Conservation (phyloP, 1,140 invertebrate genomes). For the Psilanteris sp. region DNA sequence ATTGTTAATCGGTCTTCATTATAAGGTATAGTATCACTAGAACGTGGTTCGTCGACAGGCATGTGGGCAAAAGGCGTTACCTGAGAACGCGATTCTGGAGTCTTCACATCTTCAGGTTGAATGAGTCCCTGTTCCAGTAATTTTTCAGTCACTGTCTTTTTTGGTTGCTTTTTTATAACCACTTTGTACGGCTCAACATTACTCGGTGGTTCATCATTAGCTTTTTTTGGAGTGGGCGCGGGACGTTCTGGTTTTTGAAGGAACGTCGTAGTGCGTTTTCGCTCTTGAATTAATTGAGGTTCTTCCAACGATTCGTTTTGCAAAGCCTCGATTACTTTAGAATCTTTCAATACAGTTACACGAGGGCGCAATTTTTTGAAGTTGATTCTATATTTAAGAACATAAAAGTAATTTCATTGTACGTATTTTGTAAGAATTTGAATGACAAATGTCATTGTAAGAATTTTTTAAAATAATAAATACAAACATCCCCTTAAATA, state of each 20-base stretch:
- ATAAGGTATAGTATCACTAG: neutral
- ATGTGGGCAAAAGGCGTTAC: conserved; percentile 64
- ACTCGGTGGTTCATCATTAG: conserved; percentile 60
- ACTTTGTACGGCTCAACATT: conserved; percentile 76
- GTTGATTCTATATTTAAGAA: conserved; percentile 80
- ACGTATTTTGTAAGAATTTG: too few relatives aligned
- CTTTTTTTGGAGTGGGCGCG: conserved; percentile 79
- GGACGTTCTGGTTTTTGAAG: conserved; percentile 85
- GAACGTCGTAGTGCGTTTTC: conserved; percentile 85
- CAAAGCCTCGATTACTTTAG: conserved; percentile 85
- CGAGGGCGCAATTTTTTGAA: conserved; percentile 85
- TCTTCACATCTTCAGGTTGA: conserved; percentile 64
- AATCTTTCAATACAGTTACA: conserved; percentile 83
- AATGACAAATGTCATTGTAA: too few relatives aligned
- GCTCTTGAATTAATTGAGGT: conserved; percentile 80
- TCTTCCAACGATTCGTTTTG: conserved; percentile 78
- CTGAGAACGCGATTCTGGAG: conserved; percentile 69
- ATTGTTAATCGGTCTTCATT: neutral
- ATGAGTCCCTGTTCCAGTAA: conserved; percentile 72
- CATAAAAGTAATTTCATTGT: too few relatives aligned
- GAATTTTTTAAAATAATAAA: too few relatives aligned
- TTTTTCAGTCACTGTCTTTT: conserved; percentile 73
- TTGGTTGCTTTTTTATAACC: conserved; percentile 80
- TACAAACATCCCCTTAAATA: too few relatives aligned
- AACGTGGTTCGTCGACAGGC: conserved; percentile 7